Percentiles rank a stretch among this genome's conserved stretches.
Conservation (phyloP, 2,797 vertebrate genomes). For the Aphelocoma californica region DNA sequence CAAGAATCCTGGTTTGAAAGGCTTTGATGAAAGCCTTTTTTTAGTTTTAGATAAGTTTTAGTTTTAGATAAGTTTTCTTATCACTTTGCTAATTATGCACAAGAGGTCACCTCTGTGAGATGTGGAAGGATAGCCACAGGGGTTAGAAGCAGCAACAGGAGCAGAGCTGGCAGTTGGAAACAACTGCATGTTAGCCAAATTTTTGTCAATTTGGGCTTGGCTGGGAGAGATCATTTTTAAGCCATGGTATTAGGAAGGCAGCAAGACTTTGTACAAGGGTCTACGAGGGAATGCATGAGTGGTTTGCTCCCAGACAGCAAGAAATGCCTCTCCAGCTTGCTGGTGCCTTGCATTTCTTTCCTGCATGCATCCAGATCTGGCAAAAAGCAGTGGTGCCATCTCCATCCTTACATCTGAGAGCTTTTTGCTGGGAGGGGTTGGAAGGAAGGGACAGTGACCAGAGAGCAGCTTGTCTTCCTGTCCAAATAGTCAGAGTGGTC, state of each 20-base stretch:
- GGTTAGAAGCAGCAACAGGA: not conserved
- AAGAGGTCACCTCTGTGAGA: not conserved
- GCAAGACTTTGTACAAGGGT: not conserved
- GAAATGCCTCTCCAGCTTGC: not conserved
- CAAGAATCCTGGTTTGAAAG: not conserved
- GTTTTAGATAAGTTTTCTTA: no score
- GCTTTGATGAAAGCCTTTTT: not conserved
- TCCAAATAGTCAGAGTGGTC: fast-evolving
- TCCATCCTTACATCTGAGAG: not conserved
- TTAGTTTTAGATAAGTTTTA: no score
- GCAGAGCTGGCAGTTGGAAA: not conserved
- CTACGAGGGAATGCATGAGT: not conserved
- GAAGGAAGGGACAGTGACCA: not conserved
- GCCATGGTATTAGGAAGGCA: not conserved
- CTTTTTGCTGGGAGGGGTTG: not conserved
- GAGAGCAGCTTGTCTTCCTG: not conserved
- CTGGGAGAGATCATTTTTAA: constrained; percentile 1
- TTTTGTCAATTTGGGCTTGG: not conserved
- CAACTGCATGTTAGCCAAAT: not conserved
- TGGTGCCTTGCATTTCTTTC: not conserved
- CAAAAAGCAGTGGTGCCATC: not conserved
- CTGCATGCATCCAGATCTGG: not conserved
- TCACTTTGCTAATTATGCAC: not conserved
- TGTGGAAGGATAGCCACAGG: not conserved
- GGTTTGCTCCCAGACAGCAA: not conserved